phyloP scores from a whole-genome alignment of 2,888 invertebrate species.

The Archips xylosteana region DNA sequence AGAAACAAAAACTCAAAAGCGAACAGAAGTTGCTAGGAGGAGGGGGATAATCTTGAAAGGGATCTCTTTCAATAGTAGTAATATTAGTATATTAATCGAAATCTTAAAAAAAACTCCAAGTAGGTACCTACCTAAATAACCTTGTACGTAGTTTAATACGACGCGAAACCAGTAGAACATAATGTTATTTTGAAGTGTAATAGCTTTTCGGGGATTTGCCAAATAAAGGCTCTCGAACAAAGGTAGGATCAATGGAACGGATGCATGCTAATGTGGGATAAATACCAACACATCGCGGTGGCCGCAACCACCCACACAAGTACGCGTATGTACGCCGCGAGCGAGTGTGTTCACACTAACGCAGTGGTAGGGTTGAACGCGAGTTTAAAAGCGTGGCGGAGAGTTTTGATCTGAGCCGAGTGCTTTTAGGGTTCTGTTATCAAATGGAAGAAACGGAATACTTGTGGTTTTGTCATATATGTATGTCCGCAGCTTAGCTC shows the following conservation, averaged over 20 bases:
- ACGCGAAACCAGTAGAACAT: constrained; percentile 46
- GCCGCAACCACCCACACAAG: constrained; percentile 58
- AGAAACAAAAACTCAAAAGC: too few relatives aligned
- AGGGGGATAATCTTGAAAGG: too few relatives aligned
- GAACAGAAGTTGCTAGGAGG: too few relatives aligned
- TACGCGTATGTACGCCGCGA: constrained; percentile 43
- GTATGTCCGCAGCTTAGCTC: too few relatives aligned
- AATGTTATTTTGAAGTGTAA: constrained; percentile 52
- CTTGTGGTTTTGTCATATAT: too few relatives aligned
- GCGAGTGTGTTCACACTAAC: constrained; percentile 45
- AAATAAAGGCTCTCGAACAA: constrained; percentile 68
- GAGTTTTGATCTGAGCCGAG: neutral
- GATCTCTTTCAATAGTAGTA: too few relatives aligned
- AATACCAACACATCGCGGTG: constrained; percentile 70
- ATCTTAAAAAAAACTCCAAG: too few relatives aligned
- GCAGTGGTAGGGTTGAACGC: constrained; percentile 52
- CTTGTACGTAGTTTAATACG: neutral
- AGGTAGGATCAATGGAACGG: constrained; percentile 76
- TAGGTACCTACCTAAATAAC: too few relatives aligned
- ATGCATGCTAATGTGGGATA: constrained; percentile 80
- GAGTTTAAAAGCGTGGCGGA: neutral
- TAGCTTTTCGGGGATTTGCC: constrained; percentile 50
- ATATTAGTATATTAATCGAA: too few relatives aligned
- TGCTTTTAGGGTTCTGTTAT: too few relatives aligned
- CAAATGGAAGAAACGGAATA: too few relatives aligned